Conservation (phyloP, 2,797 vertebrate species). For the Microhierax caerulescens region DNA sequence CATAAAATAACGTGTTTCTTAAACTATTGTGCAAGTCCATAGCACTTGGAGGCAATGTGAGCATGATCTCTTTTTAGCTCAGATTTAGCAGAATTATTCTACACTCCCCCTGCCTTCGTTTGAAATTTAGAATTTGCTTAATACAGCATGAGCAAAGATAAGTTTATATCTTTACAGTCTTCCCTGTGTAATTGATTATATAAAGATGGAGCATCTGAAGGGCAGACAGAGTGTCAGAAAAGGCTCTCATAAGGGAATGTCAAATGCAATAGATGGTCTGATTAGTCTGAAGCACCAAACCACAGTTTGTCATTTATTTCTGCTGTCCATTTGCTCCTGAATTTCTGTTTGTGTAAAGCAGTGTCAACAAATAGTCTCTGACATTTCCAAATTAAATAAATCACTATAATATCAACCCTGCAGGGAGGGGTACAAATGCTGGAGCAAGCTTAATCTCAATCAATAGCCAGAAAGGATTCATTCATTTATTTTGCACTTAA, state of each 20-base stretch:
- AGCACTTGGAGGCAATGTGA: background rate
- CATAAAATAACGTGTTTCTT: background rate
- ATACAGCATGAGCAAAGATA: background rate
- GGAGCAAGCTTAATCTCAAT: background rate
- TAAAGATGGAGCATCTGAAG: background rate
- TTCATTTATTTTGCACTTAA: background rate
- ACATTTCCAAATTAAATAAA: background rate
- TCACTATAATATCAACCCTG: background rate
- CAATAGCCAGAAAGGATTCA: background rate
- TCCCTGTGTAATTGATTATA: background rate
- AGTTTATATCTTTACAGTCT: background rate
- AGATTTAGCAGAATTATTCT: background rate
- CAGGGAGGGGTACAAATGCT: background rate
- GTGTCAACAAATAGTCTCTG: background rate
- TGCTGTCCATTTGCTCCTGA: background rate
- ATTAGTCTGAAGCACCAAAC: background rate
- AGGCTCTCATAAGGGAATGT: background rate
- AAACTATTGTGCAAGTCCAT: background rate
- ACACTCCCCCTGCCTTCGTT: background rate
- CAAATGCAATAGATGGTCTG: background rate
- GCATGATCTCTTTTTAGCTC: background rate
- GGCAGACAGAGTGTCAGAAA: background rate
- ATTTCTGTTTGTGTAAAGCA: background rate
- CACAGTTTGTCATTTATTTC: background rate
- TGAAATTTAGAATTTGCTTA: background rate